A percentile compares a stretch with the other conserved stretches of the same genome.
phyloP scores from a whole-genome alignment of 2,888 invertebrate species.

The Horisme vitalbata region DNA sequence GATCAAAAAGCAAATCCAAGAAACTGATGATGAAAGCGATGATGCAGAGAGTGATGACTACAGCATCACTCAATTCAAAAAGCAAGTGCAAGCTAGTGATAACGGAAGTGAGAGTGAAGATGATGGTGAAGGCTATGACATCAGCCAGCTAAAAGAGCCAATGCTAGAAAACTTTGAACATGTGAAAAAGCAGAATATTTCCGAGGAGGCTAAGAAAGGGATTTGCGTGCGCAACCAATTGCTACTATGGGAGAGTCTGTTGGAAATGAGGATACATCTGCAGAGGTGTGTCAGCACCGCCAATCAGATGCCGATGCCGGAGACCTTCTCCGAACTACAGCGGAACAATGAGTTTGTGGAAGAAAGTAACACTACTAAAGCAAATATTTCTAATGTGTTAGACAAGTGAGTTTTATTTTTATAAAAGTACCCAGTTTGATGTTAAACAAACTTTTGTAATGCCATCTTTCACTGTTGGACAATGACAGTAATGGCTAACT shows the following conservation, averaged over 20 bases:
- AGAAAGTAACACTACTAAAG: slow-evolving; percentile 75
- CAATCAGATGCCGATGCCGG: slow-evolving; percentile 90
- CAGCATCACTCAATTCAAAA: slow-evolving; percentile 50
- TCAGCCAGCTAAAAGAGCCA: slow-evolving; percentile 72
- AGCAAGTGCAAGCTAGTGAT: slow-evolving; percentile 46
- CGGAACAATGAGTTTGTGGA: slow-evolving; percentile 77
- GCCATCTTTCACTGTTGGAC: no score
- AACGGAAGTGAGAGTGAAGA: slow-evolving; percentile 44
- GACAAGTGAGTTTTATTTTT: slow-evolving; percentile 83
- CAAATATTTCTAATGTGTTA: slow-evolving; percentile 82
- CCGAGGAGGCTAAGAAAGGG: slow-evolving; percentile 85
- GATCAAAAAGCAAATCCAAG: slow-evolving; percentile 12
- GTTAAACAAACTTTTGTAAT: no score
- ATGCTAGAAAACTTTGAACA: slow-evolving; percentile 81
- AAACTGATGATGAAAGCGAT: slow-evolving; percentile 26
- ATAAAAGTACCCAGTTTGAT: no score
- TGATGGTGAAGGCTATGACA: slow-evolving; percentile 66
- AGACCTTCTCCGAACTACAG: slow-evolving; percentile 73
- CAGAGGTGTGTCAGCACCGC: slow-evolving; percentile 90
- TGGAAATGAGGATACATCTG: slow-evolving; percentile 93
- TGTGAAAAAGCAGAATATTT: slow-evolving; percentile 78
- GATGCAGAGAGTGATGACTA: slow-evolving; percentile 47
- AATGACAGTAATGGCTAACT: no score
- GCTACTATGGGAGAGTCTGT: slow-evolving; percentile 91
- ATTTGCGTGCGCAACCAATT: slow-evolving; percentile 87